phyloP scores from a whole-genome alignment of 2,888 invertebrate species.

The Brachycybe producta region DNA sequence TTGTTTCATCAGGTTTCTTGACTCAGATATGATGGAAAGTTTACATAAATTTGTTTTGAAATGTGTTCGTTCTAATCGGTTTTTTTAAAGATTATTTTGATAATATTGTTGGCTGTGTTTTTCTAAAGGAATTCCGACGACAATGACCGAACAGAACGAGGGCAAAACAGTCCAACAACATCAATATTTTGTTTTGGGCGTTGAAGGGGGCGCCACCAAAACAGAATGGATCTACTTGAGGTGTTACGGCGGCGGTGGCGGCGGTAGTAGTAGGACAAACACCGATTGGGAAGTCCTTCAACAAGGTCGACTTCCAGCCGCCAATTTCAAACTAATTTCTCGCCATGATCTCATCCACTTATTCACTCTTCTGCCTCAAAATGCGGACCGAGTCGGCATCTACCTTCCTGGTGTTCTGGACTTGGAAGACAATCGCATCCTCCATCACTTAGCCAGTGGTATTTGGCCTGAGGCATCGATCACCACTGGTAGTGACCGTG shows the following conservation, averaged over 20 bases:
- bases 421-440: not conserved
- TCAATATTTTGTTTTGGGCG: conserved; percentile 2
- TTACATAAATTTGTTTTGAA: no score
- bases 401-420: conserved; percentile 4
- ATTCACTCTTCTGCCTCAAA: not conserved
- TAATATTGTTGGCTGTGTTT: no score
- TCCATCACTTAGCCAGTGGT: not conserved
- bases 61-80: no score
- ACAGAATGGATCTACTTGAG: conserved; percentile 13
- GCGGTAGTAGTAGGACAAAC: no score
- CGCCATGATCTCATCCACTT: not conserved
- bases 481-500: conserved; percentile 5
- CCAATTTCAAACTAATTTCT: conserved; percentile 6
- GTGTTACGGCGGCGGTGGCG: not conserved
- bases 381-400: conserved; percentile 5
- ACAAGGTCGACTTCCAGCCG: conserved; percentile 1
- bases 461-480: conserved; percentile 3
- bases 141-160: no score
- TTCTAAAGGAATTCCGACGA: no score
- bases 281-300: not conserved
- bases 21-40: no score
- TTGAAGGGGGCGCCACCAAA: conserved; percentile 15
- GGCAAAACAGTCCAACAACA: no score
- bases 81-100: no score
- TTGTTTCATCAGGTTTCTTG: no score